Percentiles rank a stretch among this genome's conserved stretches.
Conservation (phyloP, 2,797 vertebrate genomes). For the Linurgus olivaceus region DNA sequence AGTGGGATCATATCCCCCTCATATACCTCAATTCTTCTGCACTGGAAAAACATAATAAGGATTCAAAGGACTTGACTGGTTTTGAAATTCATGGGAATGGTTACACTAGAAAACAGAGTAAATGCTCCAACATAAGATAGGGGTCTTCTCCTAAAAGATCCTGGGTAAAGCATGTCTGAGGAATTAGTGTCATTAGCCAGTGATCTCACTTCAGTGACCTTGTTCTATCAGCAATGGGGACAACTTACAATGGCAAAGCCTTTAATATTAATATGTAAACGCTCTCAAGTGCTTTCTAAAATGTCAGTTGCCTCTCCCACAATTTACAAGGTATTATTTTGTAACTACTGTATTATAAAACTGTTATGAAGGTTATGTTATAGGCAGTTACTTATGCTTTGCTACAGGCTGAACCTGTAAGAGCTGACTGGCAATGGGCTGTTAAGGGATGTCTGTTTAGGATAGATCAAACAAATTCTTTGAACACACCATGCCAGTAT, state of each 20-base stretch:
- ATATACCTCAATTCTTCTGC: background rate
- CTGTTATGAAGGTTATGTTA: background rate
- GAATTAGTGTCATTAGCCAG: background rate
- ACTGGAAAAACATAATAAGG: background rate
- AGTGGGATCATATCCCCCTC: background rate
- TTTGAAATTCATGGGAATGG: background rate
- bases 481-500: background rate
- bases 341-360: background rate
- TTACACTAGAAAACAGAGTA: background rate
- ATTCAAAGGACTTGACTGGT: background rate
- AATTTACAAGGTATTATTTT: background rate
- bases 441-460: background rate
- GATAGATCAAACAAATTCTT: background rate
- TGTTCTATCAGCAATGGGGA: background rate
- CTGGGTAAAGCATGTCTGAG: background rate
- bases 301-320: background rate
- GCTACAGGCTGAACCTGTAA: background rate
- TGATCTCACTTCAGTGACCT: background rate
- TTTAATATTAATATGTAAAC: background rate
- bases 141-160: background rate
- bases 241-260: background rate
- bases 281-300: conserved; percentile 17
- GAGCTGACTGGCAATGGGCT: background rate
- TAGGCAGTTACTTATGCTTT: background rate
- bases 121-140: background rate